Conservation (phyloP, 2,113 vertebrate genomes). For the Holacanthus passer region DNA sequence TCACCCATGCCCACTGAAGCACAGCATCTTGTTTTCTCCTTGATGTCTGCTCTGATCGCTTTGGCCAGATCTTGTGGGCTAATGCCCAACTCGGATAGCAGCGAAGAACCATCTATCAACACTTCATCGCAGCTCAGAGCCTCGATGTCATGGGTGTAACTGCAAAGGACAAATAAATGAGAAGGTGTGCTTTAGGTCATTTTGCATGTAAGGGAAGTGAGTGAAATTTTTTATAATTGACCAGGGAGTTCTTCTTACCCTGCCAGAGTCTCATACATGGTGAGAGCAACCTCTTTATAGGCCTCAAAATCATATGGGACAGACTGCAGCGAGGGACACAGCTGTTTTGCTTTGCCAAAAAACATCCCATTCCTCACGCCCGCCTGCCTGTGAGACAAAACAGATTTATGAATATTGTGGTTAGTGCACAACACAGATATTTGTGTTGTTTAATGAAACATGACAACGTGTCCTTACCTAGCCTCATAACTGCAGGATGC, state of each 20-base stretch:
- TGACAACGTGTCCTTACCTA: constrained; percentile 83
- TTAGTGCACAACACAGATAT: constrained; percentile 2
- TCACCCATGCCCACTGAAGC: constrained; percentile 97
- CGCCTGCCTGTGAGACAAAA: constrained; percentile 85
- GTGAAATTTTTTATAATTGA: not conserved
- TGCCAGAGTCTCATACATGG: constrained; percentile 93
- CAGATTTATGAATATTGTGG: not conserved
- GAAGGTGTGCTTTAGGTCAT: not conserved
- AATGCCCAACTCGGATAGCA: constrained; percentile 90
- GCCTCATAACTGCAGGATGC: constrained; percentile 99
- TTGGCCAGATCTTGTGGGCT: constrained; percentile 90
- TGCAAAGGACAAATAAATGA: constrained; percentile 64
- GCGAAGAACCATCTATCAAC: constrained; percentile 91
- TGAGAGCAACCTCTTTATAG: constrained; percentile 93
- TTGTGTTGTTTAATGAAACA: not conserved
- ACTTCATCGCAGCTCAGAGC: constrained; percentile 98
- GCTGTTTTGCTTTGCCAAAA: constrained; percentile 95
- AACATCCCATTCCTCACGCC: constrained; percentile 98
- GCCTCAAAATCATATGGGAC: constrained; percentile 96
- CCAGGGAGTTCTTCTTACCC: constrained; percentile 82
- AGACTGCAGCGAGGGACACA: constrained; percentile 92
- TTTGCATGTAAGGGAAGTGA: not conserved
- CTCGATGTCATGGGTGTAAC: constrained; percentile 97
- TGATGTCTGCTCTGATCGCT: constrained; percentile 91
- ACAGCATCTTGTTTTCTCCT: constrained; percentile 91